Evolutionary conservation across 1,140 invertebrate genomes (phyloP).

Genomic region (Drosophila arizonae): DNA sequence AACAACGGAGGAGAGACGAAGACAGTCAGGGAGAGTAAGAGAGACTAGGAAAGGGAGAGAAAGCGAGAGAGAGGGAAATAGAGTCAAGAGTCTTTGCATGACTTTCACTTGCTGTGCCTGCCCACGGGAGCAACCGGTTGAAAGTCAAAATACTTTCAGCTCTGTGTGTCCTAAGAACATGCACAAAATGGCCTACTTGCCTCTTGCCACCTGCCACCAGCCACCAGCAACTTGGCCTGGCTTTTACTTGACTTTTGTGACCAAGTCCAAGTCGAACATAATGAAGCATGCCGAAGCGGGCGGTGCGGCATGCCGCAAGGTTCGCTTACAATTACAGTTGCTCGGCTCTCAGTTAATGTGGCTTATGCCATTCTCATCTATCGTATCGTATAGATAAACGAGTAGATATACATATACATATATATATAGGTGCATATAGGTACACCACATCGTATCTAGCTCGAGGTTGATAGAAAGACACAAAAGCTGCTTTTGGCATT

Average conservation of each 20-base stretch:
- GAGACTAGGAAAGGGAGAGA: conserved; percentile 30
- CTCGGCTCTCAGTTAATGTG: neutral
- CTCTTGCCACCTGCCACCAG: conserved; percentile 36
- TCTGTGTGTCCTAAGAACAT: conserved; percentile 42
- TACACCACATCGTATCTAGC: conserved; percentile 14
- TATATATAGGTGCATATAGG: too few relatives aligned
- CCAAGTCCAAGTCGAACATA: conserved; percentile 16
- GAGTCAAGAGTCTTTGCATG: conserved; percentile 46
- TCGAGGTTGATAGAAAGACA: conserved; percentile 19
- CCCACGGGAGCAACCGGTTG: conserved; percentile 65
- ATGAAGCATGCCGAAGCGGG: conserved; percentile 4
- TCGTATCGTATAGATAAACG: neutral
- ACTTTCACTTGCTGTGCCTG: conserved; percentile 50
- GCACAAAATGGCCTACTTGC: conserved; percentile 72
- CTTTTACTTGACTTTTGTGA: conserved; percentile 55
- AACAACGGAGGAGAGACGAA: neutral
- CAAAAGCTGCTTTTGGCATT: conserved; percentile 38
- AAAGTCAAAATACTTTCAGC: conserved; percentile 39
- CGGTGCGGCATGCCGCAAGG: conserved; percentile 3
- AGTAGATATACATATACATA: too few relatives aligned
- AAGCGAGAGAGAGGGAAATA: neutral
- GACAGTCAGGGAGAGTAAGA: neutral
- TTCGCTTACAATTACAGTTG: conserved; percentile 25
- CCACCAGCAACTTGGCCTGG: conserved; percentile 26
- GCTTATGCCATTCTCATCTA: conserved; percentile 3